Base-by-base conservation (phyloP, 2,888 invertebrate genomes). In the Apamea monoglypha region DNA sequence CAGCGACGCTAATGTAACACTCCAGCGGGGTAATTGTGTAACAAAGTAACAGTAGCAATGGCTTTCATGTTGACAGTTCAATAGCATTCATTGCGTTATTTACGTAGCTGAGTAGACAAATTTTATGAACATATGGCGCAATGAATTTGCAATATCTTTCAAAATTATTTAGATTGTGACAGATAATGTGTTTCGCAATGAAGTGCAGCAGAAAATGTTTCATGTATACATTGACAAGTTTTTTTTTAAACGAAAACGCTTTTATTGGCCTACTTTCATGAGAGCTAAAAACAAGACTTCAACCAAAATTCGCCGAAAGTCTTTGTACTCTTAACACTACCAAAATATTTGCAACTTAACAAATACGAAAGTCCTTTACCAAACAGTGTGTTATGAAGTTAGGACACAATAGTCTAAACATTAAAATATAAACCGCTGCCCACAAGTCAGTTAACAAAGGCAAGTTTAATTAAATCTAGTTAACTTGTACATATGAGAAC, bases 381-480 rank as follows among this genome's bases (percentile, higher is more conserved):
- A 80, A 85, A 78, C 50, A 72, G 21, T 69, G 71, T 76, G 40
- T 82, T 84, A 87, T 86, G 73, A 81, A 85, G 77, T 86, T 84
- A 80, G 53, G 68, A 67, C 75, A 89, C 90, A 90, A 89, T 88
- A 83, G 78, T 82, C 77, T 79, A 66, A 88, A 83, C 84, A 83
- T 86, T 89, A 75, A 90, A 87, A 89, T 87, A 87, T 84, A 83
- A 87, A 85, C 85, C 72, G 72, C 72, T 79, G 56, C 53, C 81
- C 80, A 66, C 73, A 76, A 77, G 70, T 80, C 84, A 74, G 67
- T 79, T 78, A 81, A 90, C 90, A 87, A 87, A 84, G 81, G 85
- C 76, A 68, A 84, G 74, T 87, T 90, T 88, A 89, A 90, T 90
- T 89, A 88, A 89, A 85, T 84, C 75, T 73, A 77, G 80, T 87